Conservation (phyloP, 2,113 vertebrate genomes). For the Petrocephalus zakoni region DNA sequence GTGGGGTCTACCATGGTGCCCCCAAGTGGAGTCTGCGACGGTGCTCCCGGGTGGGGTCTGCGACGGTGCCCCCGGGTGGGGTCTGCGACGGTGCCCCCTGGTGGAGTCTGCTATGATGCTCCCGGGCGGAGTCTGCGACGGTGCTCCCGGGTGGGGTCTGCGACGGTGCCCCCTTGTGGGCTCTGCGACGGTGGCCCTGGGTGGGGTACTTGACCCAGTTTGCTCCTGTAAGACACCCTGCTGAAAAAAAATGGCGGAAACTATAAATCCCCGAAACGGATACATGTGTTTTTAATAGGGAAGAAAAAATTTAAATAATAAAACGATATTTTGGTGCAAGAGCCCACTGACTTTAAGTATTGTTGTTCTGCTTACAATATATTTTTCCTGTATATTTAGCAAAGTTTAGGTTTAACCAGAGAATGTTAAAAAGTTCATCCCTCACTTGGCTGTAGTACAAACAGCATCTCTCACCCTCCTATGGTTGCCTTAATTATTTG, state of each 20-base stretch:
- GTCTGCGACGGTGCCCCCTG: too few relatives aligned
- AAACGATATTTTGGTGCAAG: not conserved
- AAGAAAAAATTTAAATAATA: not conserved
- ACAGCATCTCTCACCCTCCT: slow-evolving; percentile 15
- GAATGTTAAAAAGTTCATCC: not conserved
- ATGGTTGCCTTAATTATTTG: slow-evolving; percentile 23
- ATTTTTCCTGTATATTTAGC: not conserved
- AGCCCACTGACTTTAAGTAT: not conserved
- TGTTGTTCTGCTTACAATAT: not conserved
- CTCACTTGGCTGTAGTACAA: not conserved
- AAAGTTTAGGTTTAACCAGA: not conserved
- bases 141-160: not conserved
- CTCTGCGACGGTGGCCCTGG: not conserved
- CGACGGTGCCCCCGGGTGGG: too few relatives aligned
- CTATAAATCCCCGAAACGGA: not conserved
- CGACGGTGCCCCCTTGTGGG: not conserved
- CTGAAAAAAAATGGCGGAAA: not conserved
- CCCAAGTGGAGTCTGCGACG: too few relatives aligned
- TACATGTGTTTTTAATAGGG: not conserved
- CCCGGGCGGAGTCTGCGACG: too few relatives aligned
- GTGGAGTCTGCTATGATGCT: too few relatives aligned
- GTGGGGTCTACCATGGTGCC: too few relatives aligned
- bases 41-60: too few relatives aligned
- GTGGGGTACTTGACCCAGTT: slow-evolving; percentile 3
- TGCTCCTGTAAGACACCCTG: slow-evolving; percentile 4